phyloP scores from a whole-genome alignment of 2,797 vertebrate species.

The Cheirogaleus major region DNA sequence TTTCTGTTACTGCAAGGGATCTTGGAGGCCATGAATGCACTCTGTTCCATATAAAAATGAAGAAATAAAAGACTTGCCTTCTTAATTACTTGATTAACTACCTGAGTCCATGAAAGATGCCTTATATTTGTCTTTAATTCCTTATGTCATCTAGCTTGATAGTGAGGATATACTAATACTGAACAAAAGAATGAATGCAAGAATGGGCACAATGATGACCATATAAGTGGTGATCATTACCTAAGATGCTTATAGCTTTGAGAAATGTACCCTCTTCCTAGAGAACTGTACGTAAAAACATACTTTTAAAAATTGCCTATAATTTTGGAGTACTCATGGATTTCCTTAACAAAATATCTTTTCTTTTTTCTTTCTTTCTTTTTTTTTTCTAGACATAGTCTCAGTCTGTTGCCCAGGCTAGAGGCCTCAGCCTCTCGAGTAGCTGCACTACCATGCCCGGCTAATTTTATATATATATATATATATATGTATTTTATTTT shows the following conservation, averaged over 20 bases:
- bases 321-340: conserved; percentile 1
- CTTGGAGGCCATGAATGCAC: neutral
- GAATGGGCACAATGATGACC: neutral
- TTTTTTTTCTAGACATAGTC: too few species aligned
- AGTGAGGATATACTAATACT: neutral
- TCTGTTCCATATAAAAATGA: neutral
- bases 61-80: neutral
- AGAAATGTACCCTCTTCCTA: neutral
- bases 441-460: too few species aligned
- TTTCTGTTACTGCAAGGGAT: neutral
- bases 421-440: too few species aligned
- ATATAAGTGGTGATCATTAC: neutral
- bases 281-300: neutral
- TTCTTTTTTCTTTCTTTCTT: neutral
- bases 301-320: neutral
- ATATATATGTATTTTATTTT: too few species aligned
- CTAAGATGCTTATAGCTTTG: neutral
- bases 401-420: too few species aligned
- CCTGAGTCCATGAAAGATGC: neutral
- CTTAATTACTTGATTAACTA: neutral
- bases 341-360: neutral
- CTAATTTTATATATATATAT: too few species aligned
- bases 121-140: neutral
- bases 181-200: neutral
- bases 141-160: neutral